Evolutionary conservation across 2,888 invertebrate genomes (phyloP).

Genomic region (Hydroisotoma schaefferi): DNA sequence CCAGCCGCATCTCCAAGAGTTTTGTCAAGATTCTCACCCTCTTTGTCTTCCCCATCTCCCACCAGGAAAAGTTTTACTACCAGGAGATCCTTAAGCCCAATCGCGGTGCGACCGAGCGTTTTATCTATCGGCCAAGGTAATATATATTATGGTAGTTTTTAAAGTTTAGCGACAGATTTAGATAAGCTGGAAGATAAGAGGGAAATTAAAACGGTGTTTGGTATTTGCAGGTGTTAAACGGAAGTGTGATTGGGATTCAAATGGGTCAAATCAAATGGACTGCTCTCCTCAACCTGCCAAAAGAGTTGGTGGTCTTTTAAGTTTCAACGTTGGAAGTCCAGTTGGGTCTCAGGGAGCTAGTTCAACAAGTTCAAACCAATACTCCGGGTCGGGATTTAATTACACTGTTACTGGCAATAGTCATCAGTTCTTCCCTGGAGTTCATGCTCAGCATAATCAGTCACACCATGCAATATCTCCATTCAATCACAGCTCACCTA

Average conservation of each 20-base stretch:
- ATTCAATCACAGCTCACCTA: constrained; percentile 25
- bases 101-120: constrained; percentile 48
- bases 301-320: constrained; percentile 42
- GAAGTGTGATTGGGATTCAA: constrained; percentile 48
- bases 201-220: too few relatives aligned
- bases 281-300: constrained; percentile 48
- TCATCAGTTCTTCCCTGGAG: constrained; percentile 7
- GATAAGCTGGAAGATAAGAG: too few relatives aligned
- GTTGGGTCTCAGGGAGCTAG: constrained; percentile 7
- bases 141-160: background rate
- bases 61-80: constrained; percentile 48
- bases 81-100: constrained; percentile 45
- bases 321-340: constrained; percentile 23
- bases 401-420: background rate
- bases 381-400: background rate
- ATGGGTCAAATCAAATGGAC: constrained; percentile 41
- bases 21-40: constrained; percentile 44
- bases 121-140: constrained; percentile 29
- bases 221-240: constrained; percentile 44
- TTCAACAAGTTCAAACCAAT: background rate
- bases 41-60: constrained; percentile 46
- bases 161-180: too few relatives aligned
- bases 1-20: constrained; percentile 47
- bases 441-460: constrained; percentile 4
- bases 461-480: constrained; percentile 20